Percentiles rank a stretch among this genome's conserved stretches.
Evolutionary conservation across 2,888 invertebrate genomes (phyloP).

Genomic region (Harpagoxenus sublaevis): DNA sequence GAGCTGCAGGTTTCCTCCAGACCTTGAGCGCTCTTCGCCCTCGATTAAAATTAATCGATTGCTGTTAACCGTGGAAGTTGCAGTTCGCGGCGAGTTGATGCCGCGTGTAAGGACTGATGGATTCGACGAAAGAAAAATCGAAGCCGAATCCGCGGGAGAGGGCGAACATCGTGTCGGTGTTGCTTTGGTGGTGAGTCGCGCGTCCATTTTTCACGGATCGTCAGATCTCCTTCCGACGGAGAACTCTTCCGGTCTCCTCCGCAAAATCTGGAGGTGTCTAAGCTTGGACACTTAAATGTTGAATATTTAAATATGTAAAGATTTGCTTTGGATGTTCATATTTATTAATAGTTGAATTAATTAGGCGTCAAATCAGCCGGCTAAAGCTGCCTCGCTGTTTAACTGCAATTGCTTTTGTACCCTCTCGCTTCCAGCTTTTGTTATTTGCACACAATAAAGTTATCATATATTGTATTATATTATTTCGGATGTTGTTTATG

Average conservation of each 20-base stretch:
- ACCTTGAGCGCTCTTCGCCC: not conserved
- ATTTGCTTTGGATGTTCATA: not conserved
- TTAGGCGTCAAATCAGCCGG: not conserved
- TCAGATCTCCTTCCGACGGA: not conserved
- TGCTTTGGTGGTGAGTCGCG: slow-evolving; percentile 88
- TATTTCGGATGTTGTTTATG: not conserved
- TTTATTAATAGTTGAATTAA: not conserved
- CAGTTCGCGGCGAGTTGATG: slow-evolving; percentile 66
- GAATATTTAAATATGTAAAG: not conserved
- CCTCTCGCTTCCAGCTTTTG: not conserved
- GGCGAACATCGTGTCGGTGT: slow-evolving; percentile 88
- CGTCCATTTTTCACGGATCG: not conserved
- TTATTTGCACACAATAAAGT: not conserved
- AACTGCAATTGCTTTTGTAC: not conserved
- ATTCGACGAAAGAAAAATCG: slow-evolving; percentile 83
- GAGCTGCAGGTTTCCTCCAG: not conserved
- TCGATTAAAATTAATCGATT: not conserved
- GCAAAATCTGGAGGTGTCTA: not conserved
- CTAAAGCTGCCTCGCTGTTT: not conserved
- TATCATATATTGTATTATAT: not conserved
- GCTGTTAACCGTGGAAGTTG: not conserved
- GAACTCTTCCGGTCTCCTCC: not conserved
- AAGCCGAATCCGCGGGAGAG: slow-evolving; percentile 88
- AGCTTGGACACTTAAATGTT: not conserved
- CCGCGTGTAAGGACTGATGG: slow-evolving; percentile 75